A percentile compares a stretch with the other conserved stretches of the same genome.
phyloP scores from a whole-genome alignment of 2,113 vertebrate species.

The Ceyx margarethae region DNA sequence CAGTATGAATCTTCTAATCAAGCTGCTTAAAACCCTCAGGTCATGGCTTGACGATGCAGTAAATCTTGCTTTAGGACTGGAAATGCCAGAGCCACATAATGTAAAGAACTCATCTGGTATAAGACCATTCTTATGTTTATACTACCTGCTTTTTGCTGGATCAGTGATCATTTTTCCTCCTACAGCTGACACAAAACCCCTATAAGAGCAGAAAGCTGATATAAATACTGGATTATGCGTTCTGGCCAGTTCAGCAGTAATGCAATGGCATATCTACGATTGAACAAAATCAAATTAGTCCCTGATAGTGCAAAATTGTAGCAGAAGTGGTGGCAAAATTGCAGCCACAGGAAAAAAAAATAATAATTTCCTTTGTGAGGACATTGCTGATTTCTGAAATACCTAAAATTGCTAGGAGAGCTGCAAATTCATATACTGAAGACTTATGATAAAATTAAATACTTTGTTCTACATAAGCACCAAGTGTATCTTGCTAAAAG shows the following conservation, averaged over 20 bases:
- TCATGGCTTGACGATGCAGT: neutral
- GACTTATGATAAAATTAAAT: neutral
- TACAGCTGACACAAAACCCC: neutral
- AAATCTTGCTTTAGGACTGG: conserved; percentile 22
- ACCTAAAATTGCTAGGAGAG: neutral
- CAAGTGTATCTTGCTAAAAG: neutral
- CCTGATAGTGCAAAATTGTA: neutral
- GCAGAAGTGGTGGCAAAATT: neutral
- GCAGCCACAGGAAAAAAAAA: neutral
- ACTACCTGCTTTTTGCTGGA: neutral
- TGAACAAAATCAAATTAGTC: neutral
- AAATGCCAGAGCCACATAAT: neutral
- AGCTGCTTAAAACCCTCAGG: conserved; percentile 16
- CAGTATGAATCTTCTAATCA: conserved; percentile 51
- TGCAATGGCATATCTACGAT: neutral
- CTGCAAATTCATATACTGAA: neutral
- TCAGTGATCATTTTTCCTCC: neutral
- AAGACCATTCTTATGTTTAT: neutral
- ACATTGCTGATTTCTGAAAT: neutral
- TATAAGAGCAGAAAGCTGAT: neutral
- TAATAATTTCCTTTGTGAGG: neutral
- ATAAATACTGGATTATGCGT: neutral
- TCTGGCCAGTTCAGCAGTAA: neutral
- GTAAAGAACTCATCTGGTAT: neutral
- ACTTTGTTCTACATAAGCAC: neutral